Evolutionary conservation across 2,888 invertebrate species (phyloP).

Genomic region (Pherbina coryleti): DNA sequence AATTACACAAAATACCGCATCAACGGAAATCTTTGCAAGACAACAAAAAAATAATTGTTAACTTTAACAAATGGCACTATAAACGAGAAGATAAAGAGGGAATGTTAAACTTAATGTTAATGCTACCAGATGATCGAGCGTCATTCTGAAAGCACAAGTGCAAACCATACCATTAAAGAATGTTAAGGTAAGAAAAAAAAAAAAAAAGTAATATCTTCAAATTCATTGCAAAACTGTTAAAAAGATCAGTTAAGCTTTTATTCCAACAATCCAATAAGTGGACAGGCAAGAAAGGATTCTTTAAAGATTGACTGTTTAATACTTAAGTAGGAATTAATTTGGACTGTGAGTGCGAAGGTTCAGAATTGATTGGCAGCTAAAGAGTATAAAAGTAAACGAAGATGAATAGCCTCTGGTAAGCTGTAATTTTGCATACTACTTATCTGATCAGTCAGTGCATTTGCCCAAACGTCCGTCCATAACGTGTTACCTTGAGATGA

Average conservation of each 20-base stretch:
- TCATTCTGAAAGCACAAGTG: too few species aligned
- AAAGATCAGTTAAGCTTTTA: constrained; percentile 6
- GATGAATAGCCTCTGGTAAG: constrained; percentile 1
- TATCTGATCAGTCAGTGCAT: neutral
- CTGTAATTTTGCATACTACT: neutral
- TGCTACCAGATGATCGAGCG: too few species aligned
- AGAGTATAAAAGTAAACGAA: neutral
- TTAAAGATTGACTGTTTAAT: neutral
- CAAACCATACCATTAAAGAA: too few species aligned
- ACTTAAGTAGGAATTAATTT: neutral
- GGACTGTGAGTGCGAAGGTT: neutral
- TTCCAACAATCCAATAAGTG: neutral
- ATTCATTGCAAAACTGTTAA: neutral
- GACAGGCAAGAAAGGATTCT: neutral
- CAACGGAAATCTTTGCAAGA: too few species aligned
- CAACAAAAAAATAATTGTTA: too few species aligned
- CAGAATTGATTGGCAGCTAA: constrained; percentile 26
- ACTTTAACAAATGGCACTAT: too few species aligned
- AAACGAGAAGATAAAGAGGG: too few species aligned
- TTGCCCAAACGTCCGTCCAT: neutral
- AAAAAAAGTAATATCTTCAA: neutral
- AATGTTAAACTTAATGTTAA: too few species aligned
- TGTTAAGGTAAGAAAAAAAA: neutral
- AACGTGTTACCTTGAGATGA: constrained; percentile 29
- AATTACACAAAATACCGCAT: too few species aligned